Base-by-base conservation (phyloP, 2,888 invertebrate species). In the Atethmia centrago region DNA sequence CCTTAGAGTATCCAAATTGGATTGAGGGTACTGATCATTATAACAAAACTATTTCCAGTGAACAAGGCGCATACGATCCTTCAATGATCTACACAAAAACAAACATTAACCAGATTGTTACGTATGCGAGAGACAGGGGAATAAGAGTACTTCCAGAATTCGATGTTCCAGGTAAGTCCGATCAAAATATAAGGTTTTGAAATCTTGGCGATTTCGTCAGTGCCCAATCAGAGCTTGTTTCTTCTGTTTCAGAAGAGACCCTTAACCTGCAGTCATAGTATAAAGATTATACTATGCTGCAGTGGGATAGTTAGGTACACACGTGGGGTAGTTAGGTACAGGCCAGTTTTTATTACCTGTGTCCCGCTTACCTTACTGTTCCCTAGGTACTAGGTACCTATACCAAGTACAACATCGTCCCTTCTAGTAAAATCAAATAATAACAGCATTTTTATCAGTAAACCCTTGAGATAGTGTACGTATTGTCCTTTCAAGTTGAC, bases 101-200 rank as follows among this genome's bases (percentile, higher is more conserved):
- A 3, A 97, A 98, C 87, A 96, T 99, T 0, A 92, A 95, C 58
- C 95, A 96, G 63, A 95, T 99, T 0, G 97, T 99, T 49, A 97
- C 98, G 85, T 98, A 98, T 92, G 99, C 98, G 0, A 96, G 98
- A 84, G 89, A 97, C 1, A 96, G 98, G 59, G 99, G 99, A 12
- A 98, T 99, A 79, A 96, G 99, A 61, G 98, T 99, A 0, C 94
- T 99, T 69, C 97, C 98, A 0, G 99, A 99, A 95, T 99, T 99
- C 89, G 99, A 99, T 92, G 98, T 98, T 3, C 99, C 99, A 80
- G 98, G 98, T 98, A 92, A 91, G 42, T 51, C 14, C 14, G 16
- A 68, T 55, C 4, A 42, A 4, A 55, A 31, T n/a, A 36, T 36
- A 36, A 36, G 4, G 36, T 4, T 36, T 36, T 2, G 36, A 36